Base-by-base conservation (phyloP, 2,797 vertebrate genomes). In the Siniperca undulata region DNA sequence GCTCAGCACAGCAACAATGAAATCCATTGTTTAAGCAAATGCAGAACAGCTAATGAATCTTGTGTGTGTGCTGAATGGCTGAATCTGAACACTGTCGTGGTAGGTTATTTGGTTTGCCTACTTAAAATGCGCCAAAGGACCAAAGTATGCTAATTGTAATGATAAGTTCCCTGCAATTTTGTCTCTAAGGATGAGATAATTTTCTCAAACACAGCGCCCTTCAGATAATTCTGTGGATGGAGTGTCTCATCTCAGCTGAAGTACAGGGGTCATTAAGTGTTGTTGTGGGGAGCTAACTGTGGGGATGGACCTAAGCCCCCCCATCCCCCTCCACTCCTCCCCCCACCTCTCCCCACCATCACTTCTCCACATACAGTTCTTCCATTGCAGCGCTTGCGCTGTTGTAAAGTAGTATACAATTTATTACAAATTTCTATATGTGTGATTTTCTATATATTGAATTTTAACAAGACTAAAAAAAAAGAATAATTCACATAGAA, bases 161-260 rank as follows among this genome's bases (percentile, higher is more conserved):
- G 88, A 86, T 88, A 90, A 93, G 88, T 93, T 91, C 86, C 78
- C 85, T 84, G 92, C 86, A 93, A 95, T 95, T 93, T 92, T 73
- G 86, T 86, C 85, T 83, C 75, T 89, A 88, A 92, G 91, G 92
- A 92, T 90, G 88, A 90, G 91, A 91, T 93, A 87, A 94, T 94
- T 93, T 93, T 87, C 92, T 94, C 86, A 86, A 94, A 95, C 91
- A 87, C 80, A 65, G 81, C 73, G 17, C 91, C 91, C 94, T 95
- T 94, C 92, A 95, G 91, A 95, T 95, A 93, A 94, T 95, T 92
- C 92, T 92, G 86, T 89, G 87, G 80, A 80, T 94, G 90, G 92
- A 96, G 95, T 91, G 94, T 94, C 93, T 94, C 91, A 93, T 95
- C 94, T 94, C 91, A 91, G 91, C 91, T 95, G 89, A 94, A 96